These are phyloP conservation scores for Pyxicephalus adspersus DNA, from an alignment of 2,113 vertebrate species.

Conservation along the genomic window DNA sequence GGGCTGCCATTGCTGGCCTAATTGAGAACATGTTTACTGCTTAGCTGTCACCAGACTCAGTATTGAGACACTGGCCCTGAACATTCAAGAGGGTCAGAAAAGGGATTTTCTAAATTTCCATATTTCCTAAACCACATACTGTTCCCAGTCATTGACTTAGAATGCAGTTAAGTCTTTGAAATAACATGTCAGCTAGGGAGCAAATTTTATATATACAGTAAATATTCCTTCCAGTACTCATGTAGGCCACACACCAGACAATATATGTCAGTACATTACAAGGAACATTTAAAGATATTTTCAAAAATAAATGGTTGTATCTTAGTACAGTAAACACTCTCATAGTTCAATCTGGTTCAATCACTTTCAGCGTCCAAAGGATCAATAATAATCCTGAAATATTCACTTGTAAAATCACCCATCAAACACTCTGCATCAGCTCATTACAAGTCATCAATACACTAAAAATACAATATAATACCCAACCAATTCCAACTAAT, in stretches of 20 bases:
- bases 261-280: neutral
- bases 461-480: neutral
- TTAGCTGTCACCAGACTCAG: no score
- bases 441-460: neutral
- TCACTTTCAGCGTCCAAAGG: constrained; percentile 71
- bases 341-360: constrained; percentile 78
- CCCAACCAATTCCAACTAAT: neutral
- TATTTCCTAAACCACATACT: no score
- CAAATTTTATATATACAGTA: neutral
- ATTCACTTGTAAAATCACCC: constrained; percentile 67
- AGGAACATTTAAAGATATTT: constrained; percentile 83
- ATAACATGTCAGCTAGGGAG: neutral
- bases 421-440: constrained; percentile 4
- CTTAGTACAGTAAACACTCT: constrained; percentile 81
- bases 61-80: no score
- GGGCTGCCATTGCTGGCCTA: no score
- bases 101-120: no score
- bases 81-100: no score
- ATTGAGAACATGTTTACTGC: no score
- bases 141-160: no score
- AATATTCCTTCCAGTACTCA: no score
- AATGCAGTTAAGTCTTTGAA: no score
- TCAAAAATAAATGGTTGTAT: constrained; percentile 86
- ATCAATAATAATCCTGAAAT: constrained; percentile 79
- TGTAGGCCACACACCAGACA: no score